Base-by-base conservation (phyloP, 1,140 invertebrate species). In the silkworm (Bombyx mori) region DNA sequence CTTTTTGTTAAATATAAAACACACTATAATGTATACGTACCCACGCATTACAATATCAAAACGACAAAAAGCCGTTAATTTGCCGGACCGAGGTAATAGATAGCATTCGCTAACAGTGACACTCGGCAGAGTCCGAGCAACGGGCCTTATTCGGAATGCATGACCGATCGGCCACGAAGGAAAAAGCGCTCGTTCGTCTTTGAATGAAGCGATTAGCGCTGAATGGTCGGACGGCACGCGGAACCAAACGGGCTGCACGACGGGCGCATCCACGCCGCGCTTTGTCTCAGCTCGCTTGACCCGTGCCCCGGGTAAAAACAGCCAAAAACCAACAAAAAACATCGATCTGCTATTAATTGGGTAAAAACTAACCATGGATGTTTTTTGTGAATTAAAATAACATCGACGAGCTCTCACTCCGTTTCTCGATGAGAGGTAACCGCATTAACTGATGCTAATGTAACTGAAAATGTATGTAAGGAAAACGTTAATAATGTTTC, bases 161-260 rank as follows among this genome's bases (percentile, higher is more conserved):
- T 82, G 80, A 83, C 79, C 73, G 75, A 83, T 83, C 67, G 70
- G 59, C 55, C 59, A 71, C 65, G 58, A 59, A 66, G 67, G 78
- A 77, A 84, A 82, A 82, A 82, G 76, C 77, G 63, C 63, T 70
- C 68, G 60, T 56, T 66, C 56, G 60, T 46, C 72, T 64, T 60
- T 83, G 77, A 82, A 84, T 86, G 79, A 84, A 86, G 83, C 81
- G 83, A 84, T 86, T 86, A 80, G 71, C 73, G 78, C 75, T 82
- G 73, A 86, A 86, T 80, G 70, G 72, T 65, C 51, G 44, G 56
- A 59, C 71, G 79, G 83, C 79, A 86, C 83, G 83, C 81, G 81
- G 83, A 86, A 86, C 83, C 70, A 74, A 84, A 68, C 69, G 75
- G 60, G 56, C 57, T 63, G 64, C 83, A 86, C 81, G 83, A 86